phyloP scores from a whole-genome alignment of 2,888 invertebrate genomes.

The Diplazon laetatorius region DNA sequence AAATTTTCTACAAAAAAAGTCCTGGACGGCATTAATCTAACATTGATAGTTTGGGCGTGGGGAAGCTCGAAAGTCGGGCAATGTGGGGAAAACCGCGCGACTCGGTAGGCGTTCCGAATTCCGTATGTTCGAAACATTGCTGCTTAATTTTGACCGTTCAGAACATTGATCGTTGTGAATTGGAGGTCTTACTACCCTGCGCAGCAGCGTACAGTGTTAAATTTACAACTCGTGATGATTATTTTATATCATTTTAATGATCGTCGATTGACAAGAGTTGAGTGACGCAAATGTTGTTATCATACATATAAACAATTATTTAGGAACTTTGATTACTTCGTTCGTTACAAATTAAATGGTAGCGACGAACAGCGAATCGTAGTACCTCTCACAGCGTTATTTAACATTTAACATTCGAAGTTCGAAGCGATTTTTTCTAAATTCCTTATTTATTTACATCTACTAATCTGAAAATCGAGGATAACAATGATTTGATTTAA shows the following conservation, averaged over 20 bases:
- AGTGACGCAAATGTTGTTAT: conserved; percentile 28
- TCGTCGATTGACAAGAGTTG: conserved; percentile 37
- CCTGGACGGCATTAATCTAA: too few species aligned
- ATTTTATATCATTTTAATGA: conserved; percentile 10
- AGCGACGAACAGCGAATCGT: conserved; percentile 9
- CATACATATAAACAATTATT: conserved; percentile 51
- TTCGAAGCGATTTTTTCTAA: not conserved
- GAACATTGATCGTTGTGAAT: too few species aligned
- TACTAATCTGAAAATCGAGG: conserved; percentile 3
- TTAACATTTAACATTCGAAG: conserved; percentile 1
- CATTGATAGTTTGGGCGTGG: too few species aligned
- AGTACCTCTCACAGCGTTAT: not conserved
- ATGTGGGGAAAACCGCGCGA: too few species aligned
- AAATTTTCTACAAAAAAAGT: too few species aligned
- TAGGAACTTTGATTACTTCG: conserved; percentile 45
- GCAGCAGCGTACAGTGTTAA: too few species aligned
- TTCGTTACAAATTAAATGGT: conserved; percentile 16
- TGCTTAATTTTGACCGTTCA: too few species aligned
- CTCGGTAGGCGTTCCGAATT: too few species aligned
- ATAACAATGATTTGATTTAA: conserved; percentile 5
- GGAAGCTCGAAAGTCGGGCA: too few species aligned
- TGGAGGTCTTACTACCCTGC: too few species aligned
- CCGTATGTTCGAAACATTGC: too few species aligned
- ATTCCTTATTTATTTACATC: conserved; percentile 28
- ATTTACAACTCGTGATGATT: not conserved